Evolutionary conservation across 2,888 invertebrate genomes (phyloP), one percentile per base, ranked within the genome.

Genomic region (Parnassius glacialis): DNA sequence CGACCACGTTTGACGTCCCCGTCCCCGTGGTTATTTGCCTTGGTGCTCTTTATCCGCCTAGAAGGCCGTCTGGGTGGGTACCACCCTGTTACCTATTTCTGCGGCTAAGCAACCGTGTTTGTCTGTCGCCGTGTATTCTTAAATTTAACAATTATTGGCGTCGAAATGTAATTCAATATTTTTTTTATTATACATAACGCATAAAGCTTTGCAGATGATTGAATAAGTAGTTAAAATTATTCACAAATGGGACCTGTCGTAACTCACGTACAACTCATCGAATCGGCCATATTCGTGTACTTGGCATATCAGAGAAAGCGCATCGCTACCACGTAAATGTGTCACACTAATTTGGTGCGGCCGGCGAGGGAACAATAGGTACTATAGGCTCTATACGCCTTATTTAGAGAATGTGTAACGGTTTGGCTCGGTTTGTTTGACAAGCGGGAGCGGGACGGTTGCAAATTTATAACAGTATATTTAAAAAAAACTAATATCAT

Each of bases 301-400:
- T 34, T 53, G 61, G 64, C 60, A 64, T 65, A 69, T 60, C 67
- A 67, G 68, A 65, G 71, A 67, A 66, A 67, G 69, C 70, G 65
- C 61, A 64, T 66, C 70, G 67, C 66, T 65, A 74, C 70, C 74
- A 71, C 66, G 66, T 63, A 72, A 67, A 65, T 67, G 70, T 74
- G 75, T 73, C 74, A 73, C 67, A 66, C 74, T 62, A 67, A 69
- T 73, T 74, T 65, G 72, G 74, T 68, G 68, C 66, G 66, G 57
- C 64, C 52, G 48, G 44, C 61, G 52, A 53, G 58, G 63, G 65
- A 59, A 71, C 72, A 69, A 67, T 65, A 47, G 20, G 53, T 25
- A 34, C 48, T 48, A 48, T 34, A 16, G 10, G 48, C 57, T 20
- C 57, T 20, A 20, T 20, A 20, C 20, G 20, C 20, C 60, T 59